Conservation (phyloP, 1,140 invertebrate species). For the Lamellibrachia luymesi region DNA sequence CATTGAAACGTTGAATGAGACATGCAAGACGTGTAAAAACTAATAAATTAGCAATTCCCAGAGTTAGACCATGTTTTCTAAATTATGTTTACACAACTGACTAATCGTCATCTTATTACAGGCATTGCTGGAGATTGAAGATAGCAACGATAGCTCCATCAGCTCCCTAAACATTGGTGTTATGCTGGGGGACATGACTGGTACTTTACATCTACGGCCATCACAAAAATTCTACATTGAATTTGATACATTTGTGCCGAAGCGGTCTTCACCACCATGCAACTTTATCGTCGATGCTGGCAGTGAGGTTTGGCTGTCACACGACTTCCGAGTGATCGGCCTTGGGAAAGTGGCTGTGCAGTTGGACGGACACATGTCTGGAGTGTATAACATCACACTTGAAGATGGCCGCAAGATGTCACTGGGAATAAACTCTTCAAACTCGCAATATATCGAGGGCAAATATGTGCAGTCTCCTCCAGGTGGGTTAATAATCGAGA, state of each 20-base stretch:
- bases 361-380: conserved; percentile 36
- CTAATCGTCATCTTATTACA: conserved; percentile 11
- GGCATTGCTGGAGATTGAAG: conserved; percentile 38
- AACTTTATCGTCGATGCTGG: conserved; percentile 38
- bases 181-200: conserved; percentile 40
- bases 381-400: conserved; percentile 43
- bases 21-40: too few species aligned
- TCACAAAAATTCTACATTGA: conserved; percentile 38
- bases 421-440: conserved; percentile 35
- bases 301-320: conserved; percentile 35
- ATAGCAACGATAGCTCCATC: conserved; percentile 22
- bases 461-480: neutral
- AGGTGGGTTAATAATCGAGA: neutral
- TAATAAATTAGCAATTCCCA: too few species aligned
- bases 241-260: conserved; percentile 31
- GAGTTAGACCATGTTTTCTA: too few species aligned
- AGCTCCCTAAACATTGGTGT: conserved; percentile 32
- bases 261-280: conserved; percentile 37
- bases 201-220: conserved; percentile 34
- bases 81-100: neutral
- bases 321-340: conserved; percentile 37
- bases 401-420: conserved; percentile 32
- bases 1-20: too few species aligned
- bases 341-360: conserved; percentile 25
- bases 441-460: conserved; percentile 31